phyloP scores from a whole-genome alignment of 2,888 invertebrate genomes.

The Timema podura region DNA sequence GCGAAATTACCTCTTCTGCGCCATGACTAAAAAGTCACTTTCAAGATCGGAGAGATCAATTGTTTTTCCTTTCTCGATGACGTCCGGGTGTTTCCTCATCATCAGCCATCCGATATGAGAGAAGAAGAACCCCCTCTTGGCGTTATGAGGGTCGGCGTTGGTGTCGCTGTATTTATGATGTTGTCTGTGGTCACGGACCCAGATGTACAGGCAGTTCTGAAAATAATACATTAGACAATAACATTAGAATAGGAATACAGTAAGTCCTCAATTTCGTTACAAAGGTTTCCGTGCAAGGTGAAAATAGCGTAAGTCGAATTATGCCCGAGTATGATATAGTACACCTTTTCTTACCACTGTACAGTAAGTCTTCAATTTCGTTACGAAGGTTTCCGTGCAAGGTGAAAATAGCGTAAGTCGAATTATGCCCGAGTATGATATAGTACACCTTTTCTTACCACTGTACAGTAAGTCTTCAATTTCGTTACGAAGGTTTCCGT shows the following conservation, averaged over 20 bases:
- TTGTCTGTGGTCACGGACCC: slow-evolving; percentile 76
- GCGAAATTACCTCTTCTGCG: slow-evolving; percentile 63
- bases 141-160: slow-evolving; percentile 76
- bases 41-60: slow-evolving; percentile 74
- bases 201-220: slow-evolving; percentile 69
- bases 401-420: too few relatives aligned
- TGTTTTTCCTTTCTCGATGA: slow-evolving; percentile 58
- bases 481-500: too few relatives aligned
- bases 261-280: not conserved
- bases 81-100: slow-evolving; percentile 71
- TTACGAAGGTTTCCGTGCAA: too few relatives aligned
- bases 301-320: not conserved
- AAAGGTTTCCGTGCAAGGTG: not conserved
- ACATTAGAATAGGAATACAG: not conserved
- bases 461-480: too few relatives aligned
- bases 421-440: too few relatives aligned
- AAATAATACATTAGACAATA: slow-evolving; percentile 25
- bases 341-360: too few relatives aligned
- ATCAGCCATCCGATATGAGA: slow-evolving; percentile 84
- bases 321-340: too few relatives aligned
- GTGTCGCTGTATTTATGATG: slow-evolving; percentile 76
- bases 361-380: not conserved
- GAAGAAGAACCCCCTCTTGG: slow-evolving; percentile 80
- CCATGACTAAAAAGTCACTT: slow-evolving; percentile 66
- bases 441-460: too few relatives aligned